Conservation (phyloP, 2,113 vertebrate genomes). For the Nymphicus hollandicus region DNA sequence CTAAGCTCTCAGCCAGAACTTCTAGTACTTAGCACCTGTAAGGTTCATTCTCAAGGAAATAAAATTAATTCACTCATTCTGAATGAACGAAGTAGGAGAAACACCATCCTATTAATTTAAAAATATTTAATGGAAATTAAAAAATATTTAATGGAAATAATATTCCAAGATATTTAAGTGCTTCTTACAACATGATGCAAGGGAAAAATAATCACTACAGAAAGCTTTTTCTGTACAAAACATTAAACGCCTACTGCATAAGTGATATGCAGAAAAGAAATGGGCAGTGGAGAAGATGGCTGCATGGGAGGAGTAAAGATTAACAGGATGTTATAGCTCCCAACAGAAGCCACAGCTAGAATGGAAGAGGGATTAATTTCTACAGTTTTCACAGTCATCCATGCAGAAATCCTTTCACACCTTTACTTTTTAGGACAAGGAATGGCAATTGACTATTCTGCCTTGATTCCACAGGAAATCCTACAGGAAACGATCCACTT, state of each 20-base stretch:
- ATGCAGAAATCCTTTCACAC: background rate
- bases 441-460: background rate
- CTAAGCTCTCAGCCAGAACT: background rate
- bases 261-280: background rate
- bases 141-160: background rate
- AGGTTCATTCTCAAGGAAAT: background rate
- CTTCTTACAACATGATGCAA: background rate
- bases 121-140: background rate
- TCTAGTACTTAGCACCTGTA: background rate
- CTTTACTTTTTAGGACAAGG: background rate
- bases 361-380: background rate
- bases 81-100: slow-evolving; percentile 1
- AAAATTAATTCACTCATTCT: background rate
- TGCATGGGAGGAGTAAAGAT: background rate
- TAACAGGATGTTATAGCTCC: background rate
- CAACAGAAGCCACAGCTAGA: background rate
- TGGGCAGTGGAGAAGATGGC: background rate
- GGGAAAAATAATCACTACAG: background rate
- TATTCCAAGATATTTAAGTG: background rate
- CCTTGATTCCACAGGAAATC: background rate
- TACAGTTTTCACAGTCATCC: background rate
- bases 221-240: background rate
- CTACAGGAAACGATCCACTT: background rate
- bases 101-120: background rate
- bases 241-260: background rate